Evolutionary conservation across 2,797 vertebrate genomes (phyloP).

Genomic region (Coluber constrictor): DNA sequence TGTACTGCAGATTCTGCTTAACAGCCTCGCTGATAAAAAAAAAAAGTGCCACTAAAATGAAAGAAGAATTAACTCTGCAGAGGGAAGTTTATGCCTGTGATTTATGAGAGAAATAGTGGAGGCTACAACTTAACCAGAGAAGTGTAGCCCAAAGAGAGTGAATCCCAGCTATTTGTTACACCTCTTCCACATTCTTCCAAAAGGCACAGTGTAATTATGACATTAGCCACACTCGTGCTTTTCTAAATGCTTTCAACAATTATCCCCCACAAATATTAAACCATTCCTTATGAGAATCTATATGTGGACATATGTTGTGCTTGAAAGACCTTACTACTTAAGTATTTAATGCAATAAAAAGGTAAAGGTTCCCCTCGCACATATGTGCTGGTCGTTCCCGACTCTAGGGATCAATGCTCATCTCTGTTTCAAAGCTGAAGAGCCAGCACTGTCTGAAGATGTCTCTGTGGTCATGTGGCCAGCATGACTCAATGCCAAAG

Average conservation of each 20-base stretch:
- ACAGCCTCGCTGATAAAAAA: slow-evolving; percentile 9
- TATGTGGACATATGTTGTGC: background rate
- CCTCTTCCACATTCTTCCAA: background rate
- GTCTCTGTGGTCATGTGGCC: no score
- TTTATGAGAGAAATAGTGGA: slow-evolving; percentile 12
- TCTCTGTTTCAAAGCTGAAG: no score
- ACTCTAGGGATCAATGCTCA: no score
- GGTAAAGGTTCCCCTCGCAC: no score
- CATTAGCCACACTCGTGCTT: background rate
- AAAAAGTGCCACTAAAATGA: background rate
- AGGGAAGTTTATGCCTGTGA: background rate
- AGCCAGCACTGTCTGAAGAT: no score
- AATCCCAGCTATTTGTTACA: background rate
- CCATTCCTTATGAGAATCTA: background rate
- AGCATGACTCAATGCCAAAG: no score
- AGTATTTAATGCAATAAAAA: background rate
- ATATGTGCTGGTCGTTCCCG: no score
- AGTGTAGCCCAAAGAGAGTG: background rate
- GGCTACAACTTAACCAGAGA: background rate
- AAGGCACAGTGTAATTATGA: background rate
- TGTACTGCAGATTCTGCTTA: slow-evolving; percentile 20
- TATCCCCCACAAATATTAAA: background rate
- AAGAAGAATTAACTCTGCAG: slow-evolving; percentile 24
- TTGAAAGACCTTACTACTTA: background rate
- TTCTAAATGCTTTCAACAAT: background rate